Evolutionary conservation across 1,140 invertebrate species (phyloP), one percentile per base, ranked within the genome.

Genomic region (Ostrea denselamellosa): DNA sequence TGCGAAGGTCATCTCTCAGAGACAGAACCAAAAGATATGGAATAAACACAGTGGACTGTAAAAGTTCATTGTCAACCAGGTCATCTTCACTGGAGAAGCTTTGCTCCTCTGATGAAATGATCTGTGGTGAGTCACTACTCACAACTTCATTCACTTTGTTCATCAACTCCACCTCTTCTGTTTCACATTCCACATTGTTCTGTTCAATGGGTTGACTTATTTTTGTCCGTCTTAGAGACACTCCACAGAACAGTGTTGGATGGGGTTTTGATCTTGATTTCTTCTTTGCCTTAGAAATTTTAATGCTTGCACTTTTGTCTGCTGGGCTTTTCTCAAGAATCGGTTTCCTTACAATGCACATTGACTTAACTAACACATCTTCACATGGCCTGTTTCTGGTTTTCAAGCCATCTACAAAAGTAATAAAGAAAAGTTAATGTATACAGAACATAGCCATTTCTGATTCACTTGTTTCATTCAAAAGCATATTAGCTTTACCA

Each of bases 121-220:
- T 89, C 77, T 86, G 87, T 14, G 90, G 83, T 19, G 87, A 68
- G 34, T 93, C 92, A 90, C 91, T 95, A 88, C 94, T 96, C 9
- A 94, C 94, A 53, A 96, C 96, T 92, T 96, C 95, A 92, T 96
- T 96, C 22, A 96, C 96, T 93, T 96, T 95, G 90, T 96, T 96
- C 95, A 96, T 96, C 14, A 96, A 95, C 83, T 96, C 95, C 58
- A 96, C 96, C 44, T 96, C 91, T 68, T 90, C 90, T 83, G 90
- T 91, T 44, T 89, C 87, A 68, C 71, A 86, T 44, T 91, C 88
- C 71, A 89, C 85, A 68, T 89, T 84, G 65, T 77, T 65, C 54
- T 83, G 68, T 62, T 90, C 87, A 19, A 65, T 88, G 12, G 89
- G 83, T 7, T 89, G 25, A 85, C 84, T 56, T 22, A 90, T 82